Conservation (phyloP, 2,888 invertebrate species). For the Cephonodes hylas region DNA sequence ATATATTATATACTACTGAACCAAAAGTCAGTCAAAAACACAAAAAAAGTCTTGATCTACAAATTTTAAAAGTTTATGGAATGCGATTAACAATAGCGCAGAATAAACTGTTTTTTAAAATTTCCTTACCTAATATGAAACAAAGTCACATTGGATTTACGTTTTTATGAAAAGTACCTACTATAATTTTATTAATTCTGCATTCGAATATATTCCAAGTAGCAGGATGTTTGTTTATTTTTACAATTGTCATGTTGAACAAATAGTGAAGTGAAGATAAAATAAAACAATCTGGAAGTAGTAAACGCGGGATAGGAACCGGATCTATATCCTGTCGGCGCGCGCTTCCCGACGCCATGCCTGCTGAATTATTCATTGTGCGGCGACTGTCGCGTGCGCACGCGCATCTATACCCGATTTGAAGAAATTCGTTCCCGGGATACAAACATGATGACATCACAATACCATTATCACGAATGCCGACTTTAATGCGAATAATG, state of each 20-base stretch:
- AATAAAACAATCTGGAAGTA: conserved; percentile 4
- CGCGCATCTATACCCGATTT: conserved; percentile 21
- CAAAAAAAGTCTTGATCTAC: too few relatives aligned
- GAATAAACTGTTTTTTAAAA: too few relatives aligned
- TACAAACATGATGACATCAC: conserved; percentile 32
- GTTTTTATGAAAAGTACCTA: too few relatives aligned
- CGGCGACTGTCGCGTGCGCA: conserved; percentile 37
- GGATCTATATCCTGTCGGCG: conserved; percentile 70
- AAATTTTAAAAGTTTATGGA: too few relatives aligned
- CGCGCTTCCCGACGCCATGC: conserved; percentile 46
- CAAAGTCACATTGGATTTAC: too few relatives aligned
- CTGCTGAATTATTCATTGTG: conserved; percentile 62
- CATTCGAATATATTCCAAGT: neutral
- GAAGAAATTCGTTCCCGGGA: conserved; percentile 41
- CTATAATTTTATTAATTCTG: too few relatives aligned
- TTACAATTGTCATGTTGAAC: neutral
- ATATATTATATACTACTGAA: too few relatives aligned
- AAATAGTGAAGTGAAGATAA: neutral
- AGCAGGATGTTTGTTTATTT: too few relatives aligned
- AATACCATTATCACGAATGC: neutral
- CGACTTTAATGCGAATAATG: neutral
- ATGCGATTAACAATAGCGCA: too few relatives aligned
- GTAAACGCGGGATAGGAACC: conserved; percentile 46
- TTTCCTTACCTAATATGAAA: too few relatives aligned
- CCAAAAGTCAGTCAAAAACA: too few relatives aligned